Conservation (phyloP, 2,888 invertebrate species). For the Mechanitis messenoides region DNA sequence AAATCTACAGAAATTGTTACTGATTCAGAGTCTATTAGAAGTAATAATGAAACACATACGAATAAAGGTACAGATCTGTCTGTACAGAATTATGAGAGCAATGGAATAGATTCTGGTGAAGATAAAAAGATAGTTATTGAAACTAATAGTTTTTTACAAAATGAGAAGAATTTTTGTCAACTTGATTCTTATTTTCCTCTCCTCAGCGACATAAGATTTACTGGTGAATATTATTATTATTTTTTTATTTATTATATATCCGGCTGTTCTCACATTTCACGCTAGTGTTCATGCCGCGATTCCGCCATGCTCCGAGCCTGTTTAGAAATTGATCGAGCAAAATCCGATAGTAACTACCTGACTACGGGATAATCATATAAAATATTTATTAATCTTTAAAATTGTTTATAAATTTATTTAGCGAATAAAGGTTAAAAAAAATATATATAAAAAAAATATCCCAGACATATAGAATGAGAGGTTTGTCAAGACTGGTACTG, state of each 20-base stretch:
- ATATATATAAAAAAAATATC: no score
- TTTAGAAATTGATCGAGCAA: no score
- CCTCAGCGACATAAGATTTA: slow-evolving; percentile 67
- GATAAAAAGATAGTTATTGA: slow-evolving; percentile 43
- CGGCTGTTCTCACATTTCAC: no score
- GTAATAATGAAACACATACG: slow-evolving; percentile 6
- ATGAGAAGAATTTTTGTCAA: slow-evolving; percentile 70
- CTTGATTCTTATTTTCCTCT: slow-evolving; percentile 56
- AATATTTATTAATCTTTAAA: no score
- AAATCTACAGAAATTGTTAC: slow-evolving; percentile 20
- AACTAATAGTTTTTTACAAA: slow-evolving; percentile 65
- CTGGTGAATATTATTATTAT: slow-evolving; percentile 49
- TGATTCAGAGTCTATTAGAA: slow-evolving; percentile 18
- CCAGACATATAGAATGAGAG: no score
- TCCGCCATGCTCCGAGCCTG: no score
- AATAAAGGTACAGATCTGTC: background rate
- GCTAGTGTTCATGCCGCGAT: no score
- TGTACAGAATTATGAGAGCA: background rate
- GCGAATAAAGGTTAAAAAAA: no score
- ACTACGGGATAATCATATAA: no score
- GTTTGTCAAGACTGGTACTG: no score
- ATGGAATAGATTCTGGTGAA: slow-evolving; percentile 30
- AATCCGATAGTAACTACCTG: no score
- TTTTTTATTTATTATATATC: background rate
- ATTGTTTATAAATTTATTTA: no score